phyloP scores from a whole-genome alignment of 2,113 vertebrate genomes.

The Xyliphius kryptos region DNA sequence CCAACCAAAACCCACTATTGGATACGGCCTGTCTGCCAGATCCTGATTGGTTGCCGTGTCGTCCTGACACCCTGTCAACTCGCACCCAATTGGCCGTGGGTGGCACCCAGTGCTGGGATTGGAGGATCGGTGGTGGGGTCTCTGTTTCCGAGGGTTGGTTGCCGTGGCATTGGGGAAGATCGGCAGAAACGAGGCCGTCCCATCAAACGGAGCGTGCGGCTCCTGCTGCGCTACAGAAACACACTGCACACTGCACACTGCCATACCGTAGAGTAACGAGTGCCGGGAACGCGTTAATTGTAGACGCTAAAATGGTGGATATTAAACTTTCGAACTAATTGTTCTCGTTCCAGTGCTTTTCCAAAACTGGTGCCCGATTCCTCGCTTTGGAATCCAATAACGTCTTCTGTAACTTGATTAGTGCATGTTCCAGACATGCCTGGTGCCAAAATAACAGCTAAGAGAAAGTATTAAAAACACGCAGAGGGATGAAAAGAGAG shows the following conservation, averaged over 20 bases:
- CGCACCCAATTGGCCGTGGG: constrained; percentile 24
- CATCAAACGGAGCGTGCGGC: constrained; percentile 59
- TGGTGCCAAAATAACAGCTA: constrained; percentile 10
- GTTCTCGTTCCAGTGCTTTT: neutral
- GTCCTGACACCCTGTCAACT: constrained; percentile 22
- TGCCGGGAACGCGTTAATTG: constrained; percentile 5
- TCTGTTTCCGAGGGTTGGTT: constrained; percentile 72
- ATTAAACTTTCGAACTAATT: constrained; percentile 8
- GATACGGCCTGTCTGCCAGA: neutral
- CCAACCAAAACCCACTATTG: constrained; percentile 45
- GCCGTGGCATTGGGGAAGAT: constrained; percentile 75
- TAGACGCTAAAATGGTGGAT: neutral
- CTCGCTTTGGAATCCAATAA: constrained; percentile 15
- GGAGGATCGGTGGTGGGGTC: constrained; percentile 54
- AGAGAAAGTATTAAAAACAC: constrained; percentile 14
- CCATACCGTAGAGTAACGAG: neutral
- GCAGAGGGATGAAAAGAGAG: no score
- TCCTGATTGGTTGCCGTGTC: constrained; percentile 25
- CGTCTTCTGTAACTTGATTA: constrained; percentile 19
- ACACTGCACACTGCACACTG: neutral
- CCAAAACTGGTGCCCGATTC: constrained; percentile 14
- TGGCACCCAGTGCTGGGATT: constrained; percentile 47
- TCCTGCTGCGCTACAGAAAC: constrained; percentile 43
- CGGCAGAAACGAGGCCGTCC: constrained; percentile 56
- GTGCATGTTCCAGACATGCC: constrained; percentile 4